Base-by-base conservation (phyloP, 35 echinoderm and acorn worm genomes). In the Ophiothrix spiculata region DNA sequence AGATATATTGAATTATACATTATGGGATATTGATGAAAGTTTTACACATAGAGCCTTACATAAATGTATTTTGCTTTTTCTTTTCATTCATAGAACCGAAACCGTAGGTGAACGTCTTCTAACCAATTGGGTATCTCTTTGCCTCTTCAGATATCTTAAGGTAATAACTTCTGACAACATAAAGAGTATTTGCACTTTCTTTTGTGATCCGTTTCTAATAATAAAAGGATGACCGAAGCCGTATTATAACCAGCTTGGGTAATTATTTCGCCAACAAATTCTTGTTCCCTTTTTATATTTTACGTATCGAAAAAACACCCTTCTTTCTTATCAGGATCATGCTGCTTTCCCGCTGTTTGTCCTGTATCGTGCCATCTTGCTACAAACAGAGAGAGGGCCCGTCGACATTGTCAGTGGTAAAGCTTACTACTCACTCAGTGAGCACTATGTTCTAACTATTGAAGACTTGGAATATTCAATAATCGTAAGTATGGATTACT, bases 361-460 rank as follows among this genome's bases (percentile, higher is more conserved):
- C 2, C 86, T 99, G 0, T 99, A 94, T 64, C 79, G 87, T 32
- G 92, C 89, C 40, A 91, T 99, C 45, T 88, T 94, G 89, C 76
- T 80, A 37, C 88, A 94, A 35, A 56, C 82, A 28, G 92, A 94
- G 78, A 99, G 94, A 75, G 96, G 96, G 56, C 96, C 96, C 1
- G 89, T 99, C 4, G 96, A 99, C 87, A 89, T 86, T 29, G 89
- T 99, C 76, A 99, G 85, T 23, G 78, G 86, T 0, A 84, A 94
- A 41, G 90, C 96, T 34, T 83, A 99, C 38, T 94, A 88, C 81
- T 99, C 96, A 33, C 87, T 99, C 37, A 94, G 86, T 73, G 90
- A 91, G 83, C 89, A 99, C 12, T 80, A 88, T 46, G 79, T 99
- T 37, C 78, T 99, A 36, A 82, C 87, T 23, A 75, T 83, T 25